A percentile compares a stretch with the other conserved stretches of the same genome.
Conservation (phyloP, 1,140 invertebrate species). For the Anagrus nilaparvatae region DNA sequence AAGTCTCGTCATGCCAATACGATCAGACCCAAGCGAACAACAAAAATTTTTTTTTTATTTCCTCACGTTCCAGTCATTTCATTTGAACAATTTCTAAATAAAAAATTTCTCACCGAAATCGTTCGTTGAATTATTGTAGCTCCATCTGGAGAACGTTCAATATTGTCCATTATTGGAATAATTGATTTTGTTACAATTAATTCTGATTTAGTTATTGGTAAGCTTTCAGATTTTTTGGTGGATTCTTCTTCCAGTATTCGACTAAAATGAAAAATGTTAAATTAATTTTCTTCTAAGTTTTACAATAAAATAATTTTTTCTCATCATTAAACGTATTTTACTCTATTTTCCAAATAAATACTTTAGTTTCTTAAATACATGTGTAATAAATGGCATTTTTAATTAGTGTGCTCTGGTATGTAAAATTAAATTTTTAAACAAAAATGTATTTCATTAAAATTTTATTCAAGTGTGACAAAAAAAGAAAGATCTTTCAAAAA, state of each 20-base stretch:
- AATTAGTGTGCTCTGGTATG: background rate
- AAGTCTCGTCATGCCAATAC: too few relatives aligned
- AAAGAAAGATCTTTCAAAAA: background rate
- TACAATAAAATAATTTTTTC: too few relatives aligned
- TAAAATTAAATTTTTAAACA: background rate
- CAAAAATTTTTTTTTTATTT: too few relatives aligned
- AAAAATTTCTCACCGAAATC: conserved; percentile 14
- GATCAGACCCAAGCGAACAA: too few relatives aligned
- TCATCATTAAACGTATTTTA: too few relatives aligned
- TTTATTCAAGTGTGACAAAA: background rate
- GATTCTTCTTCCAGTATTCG: conserved; percentile 5
- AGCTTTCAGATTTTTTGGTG: conserved; percentile 1
- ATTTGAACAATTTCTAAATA: too few relatives aligned
- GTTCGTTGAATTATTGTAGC: conserved; percentile 13
- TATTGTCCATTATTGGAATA: background rate
- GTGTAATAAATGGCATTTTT: too few relatives aligned
- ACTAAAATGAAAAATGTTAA: conserved; percentile 2
- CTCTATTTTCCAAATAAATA: too few relatives aligned
- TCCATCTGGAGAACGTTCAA: conserved; percentile 7
- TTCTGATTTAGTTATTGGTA: conserved; percentile 3
- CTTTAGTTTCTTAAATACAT: too few relatives aligned
- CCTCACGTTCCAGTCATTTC: too few relatives aligned
- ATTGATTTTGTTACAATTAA: background rate
- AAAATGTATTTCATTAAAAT: background rate
- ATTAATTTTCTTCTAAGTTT: too few relatives aligned